phyloP scores from a whole-genome alignment of 2,797 vertebrate species.

The Distichodus sexfasciatus region DNA sequence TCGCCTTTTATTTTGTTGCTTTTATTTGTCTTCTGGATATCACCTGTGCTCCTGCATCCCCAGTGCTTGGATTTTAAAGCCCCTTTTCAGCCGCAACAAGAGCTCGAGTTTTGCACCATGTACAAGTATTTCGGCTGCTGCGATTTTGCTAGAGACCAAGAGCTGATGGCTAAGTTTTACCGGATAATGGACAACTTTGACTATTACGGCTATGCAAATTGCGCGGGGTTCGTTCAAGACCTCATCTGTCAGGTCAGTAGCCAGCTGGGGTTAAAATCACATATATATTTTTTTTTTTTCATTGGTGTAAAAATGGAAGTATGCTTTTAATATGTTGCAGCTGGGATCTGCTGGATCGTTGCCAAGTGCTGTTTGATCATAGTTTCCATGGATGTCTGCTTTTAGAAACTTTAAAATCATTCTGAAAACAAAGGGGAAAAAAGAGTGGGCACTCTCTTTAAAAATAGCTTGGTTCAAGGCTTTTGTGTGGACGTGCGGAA shows the following conservation, averaged over 20 bases:
- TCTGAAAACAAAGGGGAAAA: not conserved
- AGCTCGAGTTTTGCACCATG: constrained; percentile 83
- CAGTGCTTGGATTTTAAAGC: constrained; percentile 96
- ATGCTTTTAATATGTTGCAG: too few relatives aligned
- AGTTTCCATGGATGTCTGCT: too few relatives aligned
- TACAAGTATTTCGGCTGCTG: constrained; percentile 93
- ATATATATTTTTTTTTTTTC: too few relatives aligned
- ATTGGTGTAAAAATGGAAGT: too few relatives aligned
- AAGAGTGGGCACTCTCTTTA: not conserved
- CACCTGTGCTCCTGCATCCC: constrained; percentile 75
- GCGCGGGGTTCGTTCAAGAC: constrained; percentile 83
- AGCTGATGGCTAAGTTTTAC: constrained; percentile 79
- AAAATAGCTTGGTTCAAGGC: not conserved
- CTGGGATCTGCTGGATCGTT: too few relatives aligned
- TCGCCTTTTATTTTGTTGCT: constrained; percentile 15
- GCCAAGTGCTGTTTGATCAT: too few relatives aligned
- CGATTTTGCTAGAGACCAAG: constrained; percentile 74
- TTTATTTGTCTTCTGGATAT: constrained; percentile 36
- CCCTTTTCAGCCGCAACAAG: constrained; percentile 80
- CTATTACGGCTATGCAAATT: constrained; percentile 68
- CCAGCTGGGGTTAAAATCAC: not conserved
- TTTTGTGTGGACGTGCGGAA: constrained; percentile 10
- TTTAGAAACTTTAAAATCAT: too few relatives aligned
- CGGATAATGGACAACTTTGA: constrained; percentile 74
- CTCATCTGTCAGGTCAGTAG: constrained; percentile 88